Conservation (phyloP, 1,140 invertebrate species). For the Ostrea edulis region DNA sequence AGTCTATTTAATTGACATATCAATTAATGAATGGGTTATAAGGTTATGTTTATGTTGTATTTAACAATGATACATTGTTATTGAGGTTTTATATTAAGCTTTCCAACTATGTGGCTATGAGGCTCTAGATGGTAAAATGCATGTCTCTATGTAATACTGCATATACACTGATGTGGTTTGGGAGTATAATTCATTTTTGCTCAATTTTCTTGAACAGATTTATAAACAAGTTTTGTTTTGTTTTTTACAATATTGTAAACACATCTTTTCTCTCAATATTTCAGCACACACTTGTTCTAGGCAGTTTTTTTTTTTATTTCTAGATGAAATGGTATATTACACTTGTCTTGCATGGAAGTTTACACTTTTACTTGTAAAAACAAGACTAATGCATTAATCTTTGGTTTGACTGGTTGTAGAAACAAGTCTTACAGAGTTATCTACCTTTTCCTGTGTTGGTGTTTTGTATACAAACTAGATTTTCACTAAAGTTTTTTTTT, state of each 20-base stretch:
- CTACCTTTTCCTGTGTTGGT: background rate
- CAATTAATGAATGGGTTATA: conserved; percentile 1
- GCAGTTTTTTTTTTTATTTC: background rate
- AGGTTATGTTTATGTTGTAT: background rate
- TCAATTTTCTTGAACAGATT: background rate
- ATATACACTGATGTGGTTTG: background rate
- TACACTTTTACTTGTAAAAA: conserved; percentile 11
- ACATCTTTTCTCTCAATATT: background rate
- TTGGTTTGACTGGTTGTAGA: background rate
- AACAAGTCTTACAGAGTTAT: background rate
- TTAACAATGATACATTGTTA: conserved; percentile 2
- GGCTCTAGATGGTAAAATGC: conserved; percentile 30
- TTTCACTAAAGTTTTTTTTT: background rate
- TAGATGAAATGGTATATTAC: background rate
- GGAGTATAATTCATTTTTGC: background rate
- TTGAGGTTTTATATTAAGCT: background rate
- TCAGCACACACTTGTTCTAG: background rate
- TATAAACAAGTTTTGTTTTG: background rate
- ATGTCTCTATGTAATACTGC: background rate
- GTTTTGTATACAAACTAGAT: background rate
- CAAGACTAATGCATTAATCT: conserved; percentile 26
- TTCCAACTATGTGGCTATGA: background rate
- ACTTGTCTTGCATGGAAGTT: background rate
- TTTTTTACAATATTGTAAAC: conserved; percentile 7
- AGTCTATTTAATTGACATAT: conserved; percentile 22